These are phyloP conservation scores for Endotricha flammealis DNA, from an alignment of 2,888 invertebrate genomes.

Conservation along the genomic window DNA sequence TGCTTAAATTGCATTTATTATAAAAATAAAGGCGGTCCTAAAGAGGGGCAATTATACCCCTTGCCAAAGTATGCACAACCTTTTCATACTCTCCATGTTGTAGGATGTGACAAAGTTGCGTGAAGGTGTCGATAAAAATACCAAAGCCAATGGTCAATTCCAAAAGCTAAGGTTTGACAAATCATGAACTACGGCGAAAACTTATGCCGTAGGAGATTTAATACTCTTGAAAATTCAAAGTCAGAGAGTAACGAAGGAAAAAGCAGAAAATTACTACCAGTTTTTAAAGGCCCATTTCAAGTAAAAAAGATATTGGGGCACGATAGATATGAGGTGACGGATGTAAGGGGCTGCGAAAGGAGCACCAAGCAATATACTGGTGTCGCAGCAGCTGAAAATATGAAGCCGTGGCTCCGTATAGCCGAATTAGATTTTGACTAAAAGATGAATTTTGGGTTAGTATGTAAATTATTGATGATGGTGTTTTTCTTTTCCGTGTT, in stretches of 20 bases:
- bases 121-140: constrained; percentile 6
- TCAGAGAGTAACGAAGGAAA: constrained; percentile 6
- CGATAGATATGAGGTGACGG: constrained; percentile 11
- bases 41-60: too few species aligned
- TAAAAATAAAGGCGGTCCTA: too few species aligned
- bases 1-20: too few species aligned
- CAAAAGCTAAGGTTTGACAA: constrained; percentile 9
- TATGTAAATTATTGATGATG: too few species aligned
- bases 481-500: too few species aligned
- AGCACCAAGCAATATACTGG: not conserved
- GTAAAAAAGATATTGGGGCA: constrained; percentile 4
- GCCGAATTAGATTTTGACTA: not conserved
- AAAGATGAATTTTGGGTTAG: too few species aligned
- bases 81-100: too few species aligned
- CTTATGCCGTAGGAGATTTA: constrained; percentile 4
- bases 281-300: constrained; percentile 9
- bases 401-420: constrained; percentile 3
- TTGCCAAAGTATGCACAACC: too few species aligned
- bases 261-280: constrained; percentile 9
- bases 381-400: constrained; percentile 1
- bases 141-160: constrained; percentile 2
- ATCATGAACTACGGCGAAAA: constrained; percentile 1
- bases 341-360: constrained; percentile 6
- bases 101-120: too few species aligned
- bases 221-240: constrained; percentile 9